Base-by-base conservation (phyloP, 2,797 vertebrate genomes). In the Sebastes reedi region DNA sequence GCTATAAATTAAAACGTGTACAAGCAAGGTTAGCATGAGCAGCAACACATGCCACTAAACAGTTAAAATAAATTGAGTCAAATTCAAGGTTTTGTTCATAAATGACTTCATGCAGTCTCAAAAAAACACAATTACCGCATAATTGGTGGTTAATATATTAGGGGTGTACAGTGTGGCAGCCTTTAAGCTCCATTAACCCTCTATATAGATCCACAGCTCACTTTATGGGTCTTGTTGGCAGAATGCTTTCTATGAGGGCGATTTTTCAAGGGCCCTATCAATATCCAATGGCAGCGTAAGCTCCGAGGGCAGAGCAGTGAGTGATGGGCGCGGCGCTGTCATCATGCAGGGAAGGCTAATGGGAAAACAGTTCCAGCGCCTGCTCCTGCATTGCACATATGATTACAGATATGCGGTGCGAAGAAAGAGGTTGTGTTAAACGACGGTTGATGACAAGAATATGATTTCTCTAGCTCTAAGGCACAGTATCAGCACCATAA, bases 151-250 rank as follows among this genome's bases (percentile, higher is more conserved):
- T 92, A 90, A 95, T 92, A 84, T 91, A 92, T 87, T 62, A 61
- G 67, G 64, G 64, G 73, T 79, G 87, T 82, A 67, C 30, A 5
- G 50, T 32, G 50, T 62, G 64, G 85, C 73, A 87, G 84, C 85
- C 83, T 87, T 91, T 91, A 94, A 91, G 85, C 79, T 71, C 90
- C 91, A 92, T 94, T 94, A 93, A 87, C 84, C 89, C 82, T 66
- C 81, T 66, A 59, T 86, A 91, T 84, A 87, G 88, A 93, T 93
- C 90, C 80, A 71, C 59, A 42, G 77, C 82, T 85, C 67, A 84
- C 81, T 91, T 93, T 94, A 92, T 92, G 73, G 88, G 71, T 67
- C 70, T 77, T 89, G 87, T 88, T 91, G 91, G 88, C 88, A 90
- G 86, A 88, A 86, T 77, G 87, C 87, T 91, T 90, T 90, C 91